Evolutionary conservation across 2,888 invertebrate genomes (phyloP).

Genomic region (Drosophila pseudotakahashii): DNA sequence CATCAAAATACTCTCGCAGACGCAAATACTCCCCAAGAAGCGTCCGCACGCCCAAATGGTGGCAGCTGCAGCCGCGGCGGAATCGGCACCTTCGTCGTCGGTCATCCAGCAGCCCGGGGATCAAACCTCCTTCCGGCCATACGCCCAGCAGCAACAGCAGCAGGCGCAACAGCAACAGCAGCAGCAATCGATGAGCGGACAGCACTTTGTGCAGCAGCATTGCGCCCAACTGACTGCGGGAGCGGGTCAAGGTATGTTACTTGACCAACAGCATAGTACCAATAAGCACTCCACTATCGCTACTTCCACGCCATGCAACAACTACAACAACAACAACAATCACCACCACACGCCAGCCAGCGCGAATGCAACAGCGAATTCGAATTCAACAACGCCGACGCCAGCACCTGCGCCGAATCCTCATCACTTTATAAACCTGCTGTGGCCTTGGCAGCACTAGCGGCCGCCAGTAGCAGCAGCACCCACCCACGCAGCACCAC

Average conservation of each 20-base stretch:
- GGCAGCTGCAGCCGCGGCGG: slow-evolving; percentile 81
- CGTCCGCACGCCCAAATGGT: slow-evolving; percentile 84
- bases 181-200: slow-evolving; percentile 55
- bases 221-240: slow-evolving; percentile 75
- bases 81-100: slow-evolving; percentile 83
- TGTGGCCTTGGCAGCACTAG: slow-evolving; percentile 82
- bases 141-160: slow-evolving; percentile 78
- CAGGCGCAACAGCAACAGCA: slow-evolving; percentile 72
- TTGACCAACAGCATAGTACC: slow-evolving; percentile 83
- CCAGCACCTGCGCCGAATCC: slow-evolving; percentile 80
- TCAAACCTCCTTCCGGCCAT: slow-evolving; percentile 80
- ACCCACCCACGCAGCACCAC: slow-evolving; percentile 38
- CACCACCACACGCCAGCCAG: slow-evolving; percentile 70
- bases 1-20: slow-evolving; percentile 83
- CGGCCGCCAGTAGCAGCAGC: slow-evolving; percentile 21
- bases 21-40: slow-evolving; percentile 84
- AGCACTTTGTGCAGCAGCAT: slow-evolving; percentile 78
- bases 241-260: slow-evolving; percentile 83
- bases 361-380: slow-evolving; percentile 41
- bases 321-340: slow-evolving; percentile 75
- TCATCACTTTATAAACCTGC: slow-evolving; percentile 83
- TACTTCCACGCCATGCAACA: slow-evolving; percentile 75
- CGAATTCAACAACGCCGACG: slow-evolving; percentile 57
- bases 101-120: slow-evolving; percentile 80
- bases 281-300: slow-evolving; percentile 81